These are phyloP conservation scores for Acronicta leporina DNA, from an alignment of 2,888 invertebrate species.

Conservation along the genomic window DNA sequence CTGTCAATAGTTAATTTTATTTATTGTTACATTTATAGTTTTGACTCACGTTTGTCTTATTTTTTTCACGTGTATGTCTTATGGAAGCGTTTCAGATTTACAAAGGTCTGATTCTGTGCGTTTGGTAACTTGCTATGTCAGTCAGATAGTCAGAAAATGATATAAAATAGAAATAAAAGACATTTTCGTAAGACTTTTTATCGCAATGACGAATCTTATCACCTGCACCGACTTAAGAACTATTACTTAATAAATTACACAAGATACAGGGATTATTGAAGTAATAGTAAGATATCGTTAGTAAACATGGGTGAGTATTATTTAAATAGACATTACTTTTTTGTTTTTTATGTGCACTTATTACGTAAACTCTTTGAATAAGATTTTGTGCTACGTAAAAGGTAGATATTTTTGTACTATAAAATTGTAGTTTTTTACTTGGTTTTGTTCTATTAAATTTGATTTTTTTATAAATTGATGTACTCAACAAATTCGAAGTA, in stretches of 20 bases:
- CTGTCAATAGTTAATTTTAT: too few relatives aligned
- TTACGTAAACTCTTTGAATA: background rate
- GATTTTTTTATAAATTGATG: too few relatives aligned
- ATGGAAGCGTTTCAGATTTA: too few relatives aligned
- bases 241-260: slow-evolving; percentile 34
- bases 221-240: slow-evolving; percentile 18
- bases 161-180: background rate
- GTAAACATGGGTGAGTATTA: slow-evolving; percentile 10
- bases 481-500: too few relatives aligned
- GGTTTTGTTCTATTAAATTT: too few relatives aligned
- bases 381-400: background rate
- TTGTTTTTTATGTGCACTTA: background rate
- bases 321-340: slow-evolving; percentile 9
- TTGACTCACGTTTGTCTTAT: too few relatives aligned
- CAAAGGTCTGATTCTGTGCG: too few relatives aligned
- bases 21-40: too few relatives aligned
- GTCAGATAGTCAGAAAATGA: background rate
- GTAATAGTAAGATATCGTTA: slow-evolving; percentile 20
- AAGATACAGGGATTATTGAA: slow-evolving; percentile 2
- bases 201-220: slow-evolving; percentile 38
- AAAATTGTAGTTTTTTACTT: too few relatives aligned
- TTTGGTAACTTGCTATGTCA: too few relatives aligned
- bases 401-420: too few relatives aligned
- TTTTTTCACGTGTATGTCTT: too few relatives aligned
- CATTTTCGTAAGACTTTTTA: slow-evolving; percentile 16